phyloP scores from a whole-genome alignment of 2,797 vertebrate species.

The Darevskia nairensis region DNA sequence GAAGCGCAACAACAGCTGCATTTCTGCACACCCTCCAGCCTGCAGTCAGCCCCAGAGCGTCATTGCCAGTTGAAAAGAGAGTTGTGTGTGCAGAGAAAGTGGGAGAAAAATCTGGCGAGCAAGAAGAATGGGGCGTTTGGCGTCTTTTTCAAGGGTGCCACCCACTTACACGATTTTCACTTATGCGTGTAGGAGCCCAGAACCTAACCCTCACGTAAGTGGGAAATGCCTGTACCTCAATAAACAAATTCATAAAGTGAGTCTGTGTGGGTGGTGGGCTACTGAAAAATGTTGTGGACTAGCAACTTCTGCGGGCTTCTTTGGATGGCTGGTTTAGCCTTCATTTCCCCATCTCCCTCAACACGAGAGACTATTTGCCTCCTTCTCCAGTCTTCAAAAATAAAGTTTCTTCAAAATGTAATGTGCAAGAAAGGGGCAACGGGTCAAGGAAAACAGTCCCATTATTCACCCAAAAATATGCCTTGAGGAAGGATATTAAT shows the following conservation, averaged over 20 bases:
- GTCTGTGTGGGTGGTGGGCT: background rate
- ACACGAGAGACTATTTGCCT: background rate
- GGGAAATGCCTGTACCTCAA: background rate
- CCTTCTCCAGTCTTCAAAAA: background rate
- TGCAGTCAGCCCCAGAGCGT: no score
- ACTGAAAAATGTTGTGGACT: background rate
- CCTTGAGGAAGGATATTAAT: constrained; percentile 63
- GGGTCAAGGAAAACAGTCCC: constrained; percentile 32
- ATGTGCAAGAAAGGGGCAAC: constrained; percentile 29
- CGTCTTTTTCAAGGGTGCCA: no score
- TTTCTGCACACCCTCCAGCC: no score
- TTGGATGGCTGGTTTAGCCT: background rate
- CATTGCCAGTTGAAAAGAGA: no score
- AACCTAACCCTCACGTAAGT: no score
- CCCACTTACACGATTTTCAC: no score
- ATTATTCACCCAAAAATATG: constrained; percentile 65
- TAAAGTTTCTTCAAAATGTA: constrained; percentile 34
- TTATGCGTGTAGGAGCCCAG: no score
- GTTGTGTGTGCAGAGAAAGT: no score
- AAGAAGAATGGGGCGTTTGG: no score
- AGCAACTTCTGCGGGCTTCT: background rate
- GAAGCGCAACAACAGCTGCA: no score
- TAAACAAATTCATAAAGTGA: background rate
- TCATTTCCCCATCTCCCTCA: no score
- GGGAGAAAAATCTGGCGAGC: no score